Percentiles rank a stretch among this genome's conserved stretches.
phyloP scores from a whole-genome alignment of 2,797 vertebrate genomes.

The Apogon hyalosoma region DNA sequence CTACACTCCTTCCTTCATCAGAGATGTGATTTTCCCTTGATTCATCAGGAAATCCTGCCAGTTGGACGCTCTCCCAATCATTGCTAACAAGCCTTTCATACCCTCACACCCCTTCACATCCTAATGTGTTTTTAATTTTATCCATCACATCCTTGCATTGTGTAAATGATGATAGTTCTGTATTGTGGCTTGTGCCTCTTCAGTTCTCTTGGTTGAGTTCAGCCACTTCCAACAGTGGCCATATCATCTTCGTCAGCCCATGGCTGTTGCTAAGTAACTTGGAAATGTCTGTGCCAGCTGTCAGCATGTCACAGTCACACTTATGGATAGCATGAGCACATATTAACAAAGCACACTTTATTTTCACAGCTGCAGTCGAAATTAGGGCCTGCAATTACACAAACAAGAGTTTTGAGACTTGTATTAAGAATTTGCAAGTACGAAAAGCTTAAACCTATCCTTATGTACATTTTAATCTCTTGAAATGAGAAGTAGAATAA shows the following conservation, averaged over 20 bases:
- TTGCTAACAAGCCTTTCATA: slow-evolving; percentile 47
- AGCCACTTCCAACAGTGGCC: slow-evolving; percentile 28
- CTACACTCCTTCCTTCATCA: slow-evolving; percentile 38
- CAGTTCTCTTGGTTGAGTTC: slow-evolving; percentile 35
- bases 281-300: slow-evolving; percentile 51
- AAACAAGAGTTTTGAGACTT: too few relatives aligned
- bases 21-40: slow-evolving; percentile 56
- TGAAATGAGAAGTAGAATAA: too few relatives aligned
- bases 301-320: slow-evolving; percentile 51
- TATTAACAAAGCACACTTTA: slow-evolving; percentile 36
- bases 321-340: slow-evolving; percentile 2
- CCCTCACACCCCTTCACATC: slow-evolving; percentile 49
- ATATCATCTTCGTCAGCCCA: slow-evolving; percentile 29
- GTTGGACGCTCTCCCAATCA: slow-evolving; percentile 59
- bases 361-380: slow-evolving; percentile 20
- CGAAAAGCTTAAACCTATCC: too few relatives aligned
- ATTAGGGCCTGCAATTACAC: slow-evolving; percentile 6
- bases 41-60: slow-evolving; percentile 70
- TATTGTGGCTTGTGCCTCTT: slow-evolving; percentile 1
- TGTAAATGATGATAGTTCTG: slow-evolving; percentile 28
- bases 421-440: too few relatives aligned
- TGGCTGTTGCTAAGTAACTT: slow-evolving; percentile 72
- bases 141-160: slow-evolving; percentile 65
- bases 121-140: slow-evolving; percentile 58
- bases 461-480: too few relatives aligned